Conservation (phyloP, 2,113 vertebrate species). For the Ardeotis arabs region DNA sequence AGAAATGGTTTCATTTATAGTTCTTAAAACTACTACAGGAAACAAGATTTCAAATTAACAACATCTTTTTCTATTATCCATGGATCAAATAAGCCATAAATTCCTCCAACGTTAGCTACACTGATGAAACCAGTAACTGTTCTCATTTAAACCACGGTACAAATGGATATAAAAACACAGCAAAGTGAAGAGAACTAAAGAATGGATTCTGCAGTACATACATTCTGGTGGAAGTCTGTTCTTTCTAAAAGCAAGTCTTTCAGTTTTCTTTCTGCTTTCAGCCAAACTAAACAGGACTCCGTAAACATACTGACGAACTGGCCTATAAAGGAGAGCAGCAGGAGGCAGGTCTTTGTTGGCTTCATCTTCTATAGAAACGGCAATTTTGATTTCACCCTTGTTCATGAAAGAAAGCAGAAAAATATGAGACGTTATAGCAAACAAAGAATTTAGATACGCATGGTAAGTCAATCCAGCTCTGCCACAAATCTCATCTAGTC, state of each 20-base stretch:
- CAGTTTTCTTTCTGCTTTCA: conserved; percentile 93
- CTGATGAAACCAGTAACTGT: background rate
- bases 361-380: conserved; percentile 96
- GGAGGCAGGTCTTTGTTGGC: conserved; percentile 96
- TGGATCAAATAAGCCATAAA: background rate
- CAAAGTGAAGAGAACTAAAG: conserved; percentile 62
- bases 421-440: conserved; percentile 61
- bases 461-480: conserved; percentile 5
- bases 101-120: background rate
- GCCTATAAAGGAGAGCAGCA: conserved; percentile 91
- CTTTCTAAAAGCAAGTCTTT: conserved; percentile 91
- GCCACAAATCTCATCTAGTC: background rate
- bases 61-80: background rate
- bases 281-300: conserved; percentile 97
- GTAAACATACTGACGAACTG: conserved; percentile 95
- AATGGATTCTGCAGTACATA: conserved; percentile 74
- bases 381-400: conserved; percentile 97
- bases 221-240: conserved; percentile 90
- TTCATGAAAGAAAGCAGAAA: conserved; percentile 76
- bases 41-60: background rate
- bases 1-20: background rate
- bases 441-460: conserved; percentile 42
- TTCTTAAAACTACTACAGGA: background rate
- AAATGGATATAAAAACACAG: conserved; percentile 63
- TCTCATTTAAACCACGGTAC: background rate